Percentiles rank a stretch among this genome's conserved stretches.
phyloP scores from a whole-genome alignment of 2,797 vertebrate species.

The Gambusia yucatana region DNA sequence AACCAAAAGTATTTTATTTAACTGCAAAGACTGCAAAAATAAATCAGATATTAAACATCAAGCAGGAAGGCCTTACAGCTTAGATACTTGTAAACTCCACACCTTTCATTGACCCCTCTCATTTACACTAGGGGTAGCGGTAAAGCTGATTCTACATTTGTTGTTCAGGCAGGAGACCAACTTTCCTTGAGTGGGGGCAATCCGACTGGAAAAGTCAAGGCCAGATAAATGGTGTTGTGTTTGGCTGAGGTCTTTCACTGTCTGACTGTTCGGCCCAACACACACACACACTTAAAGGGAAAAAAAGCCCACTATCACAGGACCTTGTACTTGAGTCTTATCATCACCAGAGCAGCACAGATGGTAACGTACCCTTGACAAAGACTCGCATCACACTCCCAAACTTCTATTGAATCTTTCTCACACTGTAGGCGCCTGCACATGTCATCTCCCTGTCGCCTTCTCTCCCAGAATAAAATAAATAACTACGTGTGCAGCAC shows the following conservation, averaged over 20 bases:
- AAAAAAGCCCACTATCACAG: conserved; percentile 67
- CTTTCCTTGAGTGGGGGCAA: conserved; percentile 58
- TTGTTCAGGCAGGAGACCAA: conserved; percentile 20
- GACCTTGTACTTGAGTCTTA: conserved; percentile 86
- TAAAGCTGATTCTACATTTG: conserved; percentile 31
- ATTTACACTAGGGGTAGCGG: conserved; percentile 22
- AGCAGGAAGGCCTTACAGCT: conserved; percentile 32
- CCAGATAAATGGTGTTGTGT: conserved; percentile 72
- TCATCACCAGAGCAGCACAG: conserved; percentile 77
- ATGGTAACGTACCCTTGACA: conserved; percentile 84
- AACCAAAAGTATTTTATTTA: background rate
- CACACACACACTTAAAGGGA: conserved; percentile 15
- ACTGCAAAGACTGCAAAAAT: background rate
- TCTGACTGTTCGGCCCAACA: conserved; percentile 49
- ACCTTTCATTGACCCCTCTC: conserved; percentile 34
- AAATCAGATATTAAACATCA: conserved; percentile 21
- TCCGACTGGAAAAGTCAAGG: conserved; percentile 70
- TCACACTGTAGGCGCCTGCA: conserved; percentile 54
- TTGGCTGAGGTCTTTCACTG: conserved; percentile 63
- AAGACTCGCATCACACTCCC: conserved; percentile 66
- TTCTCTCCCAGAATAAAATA: background rate
- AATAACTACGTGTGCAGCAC: conserved; percentile 6
- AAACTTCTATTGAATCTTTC: conserved; percentile 63
- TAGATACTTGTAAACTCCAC: conserved; percentile 35
- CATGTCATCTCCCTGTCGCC: conserved; percentile 7